Evolutionary conservation across 1,140 invertebrate genomes (phyloP).

Genomic region (Adoxophyes honmai): DNA sequence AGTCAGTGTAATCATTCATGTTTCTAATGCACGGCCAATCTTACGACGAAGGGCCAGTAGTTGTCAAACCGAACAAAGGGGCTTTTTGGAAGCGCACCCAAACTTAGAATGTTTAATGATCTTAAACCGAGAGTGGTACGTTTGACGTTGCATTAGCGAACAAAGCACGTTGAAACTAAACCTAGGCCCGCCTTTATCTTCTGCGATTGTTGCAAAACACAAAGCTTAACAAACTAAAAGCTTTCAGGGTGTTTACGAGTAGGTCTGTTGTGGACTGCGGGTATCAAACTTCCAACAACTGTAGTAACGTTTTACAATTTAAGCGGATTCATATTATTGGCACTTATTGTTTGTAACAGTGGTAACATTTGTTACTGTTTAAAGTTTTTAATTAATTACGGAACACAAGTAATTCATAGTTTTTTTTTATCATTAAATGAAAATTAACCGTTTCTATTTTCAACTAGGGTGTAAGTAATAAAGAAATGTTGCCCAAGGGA

Average conservation of each 20-base stretch:
- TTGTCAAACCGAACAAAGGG: slow-evolving; percentile 8
- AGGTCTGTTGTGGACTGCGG: slow-evolving; percentile 27
- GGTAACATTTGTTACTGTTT: too few relatives aligned
- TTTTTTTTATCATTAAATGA: too few relatives aligned
- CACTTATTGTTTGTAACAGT: too few relatives aligned
- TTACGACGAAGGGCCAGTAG: neutral
- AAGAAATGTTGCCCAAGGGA: neutral
- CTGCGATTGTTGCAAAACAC: slow-evolving; percentile 57
- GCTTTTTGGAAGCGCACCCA: slow-evolving; percentile 28
- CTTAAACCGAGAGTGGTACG: slow-evolving; percentile 45
- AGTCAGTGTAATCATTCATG: too few relatives aligned
- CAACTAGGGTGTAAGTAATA: too few relatives aligned
- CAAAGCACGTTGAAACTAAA: slow-evolving; percentile 58
- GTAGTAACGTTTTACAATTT: too few relatives aligned
- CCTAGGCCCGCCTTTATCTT: slow-evolving; percentile 60
- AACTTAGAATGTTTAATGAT: slow-evolving; percentile 56
- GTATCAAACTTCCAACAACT: slow-evolving; percentile 23
- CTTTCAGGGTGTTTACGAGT: slow-evolving; percentile 38
- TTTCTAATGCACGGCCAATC: too few relatives aligned
- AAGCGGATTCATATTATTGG: too few relatives aligned
- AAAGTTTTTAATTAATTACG: too few relatives aligned
- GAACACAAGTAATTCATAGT: too few relatives aligned
- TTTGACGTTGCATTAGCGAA: slow-evolving; percentile 63
- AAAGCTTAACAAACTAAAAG: slow-evolving; percentile 64
- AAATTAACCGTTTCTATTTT: too few relatives aligned